Evolutionary conservation across 2,797 vertebrate species (phyloP).

Genomic region (Myotis findleyi): DNA sequence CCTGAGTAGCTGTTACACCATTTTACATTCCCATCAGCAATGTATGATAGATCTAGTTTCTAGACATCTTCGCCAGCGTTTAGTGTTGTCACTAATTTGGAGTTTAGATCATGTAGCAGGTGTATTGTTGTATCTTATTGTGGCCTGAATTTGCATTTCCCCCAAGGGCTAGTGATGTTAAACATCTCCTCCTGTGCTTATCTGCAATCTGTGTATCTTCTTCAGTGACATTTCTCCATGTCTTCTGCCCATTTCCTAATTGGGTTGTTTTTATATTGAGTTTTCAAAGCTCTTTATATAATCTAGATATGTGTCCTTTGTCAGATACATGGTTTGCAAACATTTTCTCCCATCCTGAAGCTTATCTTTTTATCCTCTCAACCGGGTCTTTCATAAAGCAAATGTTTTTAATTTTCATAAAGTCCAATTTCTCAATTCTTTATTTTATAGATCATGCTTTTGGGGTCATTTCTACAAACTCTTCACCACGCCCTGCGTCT

Average conservation of each 20-base stretch:
- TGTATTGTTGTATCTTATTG: background rate
- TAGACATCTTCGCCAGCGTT: background rate
- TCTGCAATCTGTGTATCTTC: background rate
- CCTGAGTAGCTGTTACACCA: background rate
- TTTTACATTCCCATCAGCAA: background rate
- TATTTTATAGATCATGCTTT: background rate
- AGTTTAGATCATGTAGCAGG: background rate
- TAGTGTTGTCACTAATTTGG: background rate
- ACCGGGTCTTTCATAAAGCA: background rate
- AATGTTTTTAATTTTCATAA: slow-evolving; percentile 38
- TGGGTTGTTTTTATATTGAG: background rate
- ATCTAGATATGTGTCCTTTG: background rate
- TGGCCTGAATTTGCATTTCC: background rate
- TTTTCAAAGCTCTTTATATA: background rate
- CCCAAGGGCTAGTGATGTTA: background rate
- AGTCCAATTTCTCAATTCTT: background rate
- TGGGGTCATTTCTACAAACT: background rate
- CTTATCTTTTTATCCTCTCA: background rate
- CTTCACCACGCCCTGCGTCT: background rate
- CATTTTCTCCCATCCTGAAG: background rate
- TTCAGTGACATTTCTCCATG: background rate
- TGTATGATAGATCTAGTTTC: background rate
- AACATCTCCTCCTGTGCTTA: background rate
- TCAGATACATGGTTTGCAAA: background rate
- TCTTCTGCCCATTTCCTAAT: background rate